Evolutionary conservation across 2,888 invertebrate genomes (phyloP).

Genomic region (Lepidochrysops patricia): DNA sequence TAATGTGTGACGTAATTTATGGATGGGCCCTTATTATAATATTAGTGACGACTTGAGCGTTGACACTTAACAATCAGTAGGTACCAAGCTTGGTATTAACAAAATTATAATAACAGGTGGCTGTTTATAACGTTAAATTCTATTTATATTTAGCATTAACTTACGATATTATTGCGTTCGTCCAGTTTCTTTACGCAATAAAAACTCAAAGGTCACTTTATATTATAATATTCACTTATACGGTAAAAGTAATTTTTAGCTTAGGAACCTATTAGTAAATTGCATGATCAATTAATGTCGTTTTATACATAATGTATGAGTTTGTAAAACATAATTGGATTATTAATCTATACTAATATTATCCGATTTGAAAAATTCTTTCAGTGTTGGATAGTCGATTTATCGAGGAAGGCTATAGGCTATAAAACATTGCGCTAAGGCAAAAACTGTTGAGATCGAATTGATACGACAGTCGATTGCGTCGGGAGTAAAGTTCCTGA

Average conservation of each 20-base stretch:
- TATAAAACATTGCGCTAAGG: too few relatives aligned
- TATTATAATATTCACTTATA: not conserved
- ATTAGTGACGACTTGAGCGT: too few relatives aligned
- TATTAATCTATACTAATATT: too few relatives aligned
- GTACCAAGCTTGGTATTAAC: not conserved
- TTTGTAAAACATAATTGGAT: too few relatives aligned
- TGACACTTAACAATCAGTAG: not conserved
- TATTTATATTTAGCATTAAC: not conserved
- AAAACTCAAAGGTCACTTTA: not conserved
- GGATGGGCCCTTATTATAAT: not conserved
- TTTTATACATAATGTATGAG: constrained; percentile 1
- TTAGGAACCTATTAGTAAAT: not conserved
- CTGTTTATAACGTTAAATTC: not conserved
- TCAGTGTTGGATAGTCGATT: too few relatives aligned
- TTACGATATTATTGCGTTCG: not conserved
- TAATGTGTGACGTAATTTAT: too few relatives aligned
- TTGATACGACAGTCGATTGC: too few relatives aligned
- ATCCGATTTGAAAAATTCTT: too few relatives aligned
- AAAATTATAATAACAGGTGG: not conserved
- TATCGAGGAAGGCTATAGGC: too few relatives aligned
- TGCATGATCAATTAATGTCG: not conserved
- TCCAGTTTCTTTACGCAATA: not conserved
- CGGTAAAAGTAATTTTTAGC: not conserved
- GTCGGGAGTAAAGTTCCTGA: too few relatives aligned
- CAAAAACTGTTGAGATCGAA: too few relatives aligned